phyloP scores from a whole-genome alignment of 53 echinoderm and acorn worm genomes.

The Paracentrotus lividus region DNA sequence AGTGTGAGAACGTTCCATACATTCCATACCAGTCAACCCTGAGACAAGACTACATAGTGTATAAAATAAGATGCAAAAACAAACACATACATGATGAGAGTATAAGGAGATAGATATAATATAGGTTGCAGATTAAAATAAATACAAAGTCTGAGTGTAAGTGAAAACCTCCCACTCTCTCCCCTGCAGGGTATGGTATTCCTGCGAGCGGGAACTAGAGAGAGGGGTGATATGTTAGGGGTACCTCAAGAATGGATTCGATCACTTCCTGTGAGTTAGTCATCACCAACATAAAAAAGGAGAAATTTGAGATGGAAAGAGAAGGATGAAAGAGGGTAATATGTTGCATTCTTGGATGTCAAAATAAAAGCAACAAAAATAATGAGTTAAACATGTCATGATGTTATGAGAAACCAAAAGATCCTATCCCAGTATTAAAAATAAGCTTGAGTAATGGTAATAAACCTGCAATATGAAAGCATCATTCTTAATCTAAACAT shows the following conservation, averaged over 20 bases:
- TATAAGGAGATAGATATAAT: constrained; percentile 60
- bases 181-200: neutral
- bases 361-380: constrained; percentile 58
- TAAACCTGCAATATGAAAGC: neutral
- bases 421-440: neutral
- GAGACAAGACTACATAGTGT: constrained; percentile 38
- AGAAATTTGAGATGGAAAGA: constrained; percentile 70
- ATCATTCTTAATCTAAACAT: too few relatives aligned
- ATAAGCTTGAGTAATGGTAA: neutral
- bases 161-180: neutral
- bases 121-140: constrained; percentile 35
- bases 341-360: constrained; percentile 38
- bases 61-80: constrained; percentile 54
- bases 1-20: constrained; percentile 38
- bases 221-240: constrained; percentile 48
- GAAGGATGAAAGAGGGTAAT: constrained; percentile 56
- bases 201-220: constrained; percentile 30
- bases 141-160: constrained; percentile 34
- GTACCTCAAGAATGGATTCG: constrained; percentile 89
- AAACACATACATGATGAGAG: constrained; percentile 51
- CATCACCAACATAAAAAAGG: constrained; percentile 74
- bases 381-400: constrained; percentile 53
- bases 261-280: constrained; percentile 92
- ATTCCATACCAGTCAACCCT: constrained; percentile 57
- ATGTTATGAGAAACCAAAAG: neutral